These are phyloP conservation scores for Umimayanthus kanabou DNA, from an alignment of 92 coral and sea anemone species.

Conservation along the genomic window DNA sequence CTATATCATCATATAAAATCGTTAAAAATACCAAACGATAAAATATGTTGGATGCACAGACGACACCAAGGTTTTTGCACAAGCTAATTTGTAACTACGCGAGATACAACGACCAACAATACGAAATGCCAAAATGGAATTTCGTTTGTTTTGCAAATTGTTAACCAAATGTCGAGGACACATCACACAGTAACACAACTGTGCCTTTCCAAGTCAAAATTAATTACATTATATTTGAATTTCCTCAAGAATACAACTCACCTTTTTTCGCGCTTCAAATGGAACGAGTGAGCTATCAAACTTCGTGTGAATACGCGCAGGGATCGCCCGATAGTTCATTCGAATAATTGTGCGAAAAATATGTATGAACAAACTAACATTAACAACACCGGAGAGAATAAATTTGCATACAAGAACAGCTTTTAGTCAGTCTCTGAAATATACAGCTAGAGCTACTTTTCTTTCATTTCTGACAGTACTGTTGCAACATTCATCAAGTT, in stretches of 20 bases:
- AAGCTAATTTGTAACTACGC: neutral
- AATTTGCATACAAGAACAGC: constrained; percentile 4
- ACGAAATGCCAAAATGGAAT: constrained; percentile 9
- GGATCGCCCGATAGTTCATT: neutral
- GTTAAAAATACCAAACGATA: neutral
- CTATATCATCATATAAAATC: neutral
- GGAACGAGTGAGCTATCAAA: neutral
- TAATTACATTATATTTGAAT: neutral
- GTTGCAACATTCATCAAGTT: neutral
- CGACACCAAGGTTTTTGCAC: neutral
- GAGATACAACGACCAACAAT: neutral
- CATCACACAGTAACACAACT: neutral
- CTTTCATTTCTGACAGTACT: no score
- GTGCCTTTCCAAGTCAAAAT: neutral
- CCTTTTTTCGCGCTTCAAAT: neutral
- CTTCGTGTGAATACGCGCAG: neutral
- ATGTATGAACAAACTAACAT: neutral
- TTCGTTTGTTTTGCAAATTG: constrained; percentile 19
- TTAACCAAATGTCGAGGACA: constrained; percentile 5
- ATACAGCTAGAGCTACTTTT: neutral
- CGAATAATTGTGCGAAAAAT: neutral
- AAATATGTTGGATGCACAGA: neutral
- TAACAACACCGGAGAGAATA: neutral
- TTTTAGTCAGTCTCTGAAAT: neutral
- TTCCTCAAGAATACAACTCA: neutral